Base-by-base conservation (phyloP, 1,140 invertebrate genomes). In the Drosophila guanche region DNA sequence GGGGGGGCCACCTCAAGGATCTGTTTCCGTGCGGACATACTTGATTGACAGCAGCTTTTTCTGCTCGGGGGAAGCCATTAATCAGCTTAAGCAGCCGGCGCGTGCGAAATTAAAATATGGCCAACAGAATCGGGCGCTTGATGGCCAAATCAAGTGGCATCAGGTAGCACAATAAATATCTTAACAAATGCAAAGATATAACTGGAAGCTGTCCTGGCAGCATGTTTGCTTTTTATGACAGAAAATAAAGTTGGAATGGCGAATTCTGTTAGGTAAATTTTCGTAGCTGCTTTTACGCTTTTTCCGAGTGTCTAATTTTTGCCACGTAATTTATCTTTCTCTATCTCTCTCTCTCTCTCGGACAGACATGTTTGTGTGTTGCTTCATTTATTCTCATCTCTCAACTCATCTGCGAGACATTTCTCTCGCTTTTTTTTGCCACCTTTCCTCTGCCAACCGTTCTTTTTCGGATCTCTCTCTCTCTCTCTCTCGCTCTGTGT, bases 61-160 rank as follows among this genome's bases (percentile, higher is more conserved):
- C 65, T 77, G 66, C 66, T 74, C 33, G 71, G 70, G 58, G 71
- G 70, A 63, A 59, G 71, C 66, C 75, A 77, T 77, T 77, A 77
- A 77, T 77, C 75, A 77, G 75, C 75, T 77, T 77, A 75, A 77
- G 60, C 75, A 77, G 75, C 66, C 75, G 75, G 75, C 71, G 71
- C 75, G 66, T 77, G 75, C 75, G 57, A 77, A 77, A 77, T 77
- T 77, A 77, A 77, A 77, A 77, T 77, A 75, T 77, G 45, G 48
- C 51, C 54, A 23, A 29, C 33, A 10, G 33, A 37, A 37, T 37
- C 33, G 33, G 33, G 2, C 3, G 8, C 29, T 33, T 37, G 33
- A 37, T 37, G 48, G 58, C 43, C 43, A 70, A 75, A 65, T 69
- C 55, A 77, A 77, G 70, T 75, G 60, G 56, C 65, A 52, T 65